Evolutionary conservation across 2,888 invertebrate genomes (phyloP), one percentile per base, ranked within the genome.

Genomic region (Cremastinae sp.): DNA sequence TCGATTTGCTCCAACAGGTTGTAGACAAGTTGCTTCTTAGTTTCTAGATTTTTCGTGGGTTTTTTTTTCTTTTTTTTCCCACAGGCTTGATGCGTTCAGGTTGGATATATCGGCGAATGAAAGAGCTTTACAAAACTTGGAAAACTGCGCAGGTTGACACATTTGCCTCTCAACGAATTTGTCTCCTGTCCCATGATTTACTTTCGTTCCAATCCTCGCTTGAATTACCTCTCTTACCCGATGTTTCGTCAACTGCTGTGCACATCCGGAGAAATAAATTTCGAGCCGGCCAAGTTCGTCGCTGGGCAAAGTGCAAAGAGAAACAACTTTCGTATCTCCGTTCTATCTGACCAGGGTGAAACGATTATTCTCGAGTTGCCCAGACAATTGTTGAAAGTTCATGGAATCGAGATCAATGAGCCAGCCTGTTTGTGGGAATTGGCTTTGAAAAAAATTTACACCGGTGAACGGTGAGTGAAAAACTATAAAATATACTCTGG

Each of bases 1-100:
- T 88, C 88, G 10, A 82, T 87, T 12, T 85, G 87, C 66, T 85
- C 85, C n/a, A 88, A 88, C 77, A 87, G 87, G 87, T 87, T 64
- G 68, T 73, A 79, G 74, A 66, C 45, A 41, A 16, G 38, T 70
- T 4, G 20, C 28, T 5, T 3, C 9, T 36, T 71, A 53, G 12
- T 16, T 70, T 45, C 61, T 9, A 34, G 5, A 22, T n/a, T 54
- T 47, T 62, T 70, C 59, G 66, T 45, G 69, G 14, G 59, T 51
- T 47, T 38, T 65, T 49, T 41, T 69, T 56, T 45, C 18, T 14
- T 58, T 73, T 74, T 56, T 34, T 51, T 61, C 56, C 43, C 45
- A 38, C 49, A 61, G 58, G 54, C 7, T 45, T 66, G 53, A 43
- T 61, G 56, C 3, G 28, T 47, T 18, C 58, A 36, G 20, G 66